Evolutionary conservation across 2,797 vertebrate species (phyloP).

Genomic region (Pseudomugil tenellus): DNA sequence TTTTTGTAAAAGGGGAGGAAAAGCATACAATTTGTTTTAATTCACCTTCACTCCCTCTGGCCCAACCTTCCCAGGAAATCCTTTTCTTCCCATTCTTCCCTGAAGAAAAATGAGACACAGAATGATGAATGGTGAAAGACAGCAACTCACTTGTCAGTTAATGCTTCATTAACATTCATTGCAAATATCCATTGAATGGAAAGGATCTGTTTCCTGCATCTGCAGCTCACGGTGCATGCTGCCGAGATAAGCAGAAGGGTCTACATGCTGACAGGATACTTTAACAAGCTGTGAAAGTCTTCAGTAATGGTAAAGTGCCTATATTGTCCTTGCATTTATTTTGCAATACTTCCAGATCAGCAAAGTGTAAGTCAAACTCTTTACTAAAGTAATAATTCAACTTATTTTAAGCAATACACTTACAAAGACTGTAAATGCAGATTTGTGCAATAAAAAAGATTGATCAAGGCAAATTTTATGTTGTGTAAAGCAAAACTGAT

Average conservation of each 20-base stretch:
- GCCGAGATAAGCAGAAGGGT: slow-evolving; percentile 21
- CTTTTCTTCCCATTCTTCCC: slow-evolving; percentile 91
- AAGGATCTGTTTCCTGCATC: slow-evolving; percentile 21
- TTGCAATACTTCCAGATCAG: slow-evolving; percentile 54
- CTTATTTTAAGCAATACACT: slow-evolving; percentile 41
- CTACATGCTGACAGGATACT: slow-evolving; percentile 44
- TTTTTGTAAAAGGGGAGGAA: neutral
- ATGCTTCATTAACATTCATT: slow-evolving; percentile 31
- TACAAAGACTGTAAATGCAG: slow-evolving; percentile 39
- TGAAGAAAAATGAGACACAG: slow-evolving; percentile 67
- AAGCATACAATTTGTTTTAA: slow-evolving; percentile 1
- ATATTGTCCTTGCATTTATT: slow-evolving; percentile 34
- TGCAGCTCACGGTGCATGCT: slow-evolving; percentile 12
- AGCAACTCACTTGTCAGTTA: slow-evolving; percentile 4
- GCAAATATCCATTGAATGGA: slow-evolving; percentile 14
- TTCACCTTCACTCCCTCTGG: slow-evolving; percentile 91
- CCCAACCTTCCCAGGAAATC: slow-evolving; percentile 91
- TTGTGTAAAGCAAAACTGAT: slow-evolving; percentile 9
- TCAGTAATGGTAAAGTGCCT: slow-evolving; percentile 42
- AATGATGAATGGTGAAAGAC: slow-evolving; percentile 16
- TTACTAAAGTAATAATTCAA: slow-evolving; percentile 55
- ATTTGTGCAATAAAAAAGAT: slow-evolving; percentile 30
- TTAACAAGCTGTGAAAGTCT: slow-evolving; percentile 33
- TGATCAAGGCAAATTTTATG: slow-evolving; percentile 4
- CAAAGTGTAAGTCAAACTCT: slow-evolving; percentile 44